Evolutionary conservation across 2,797 vertebrate genomes (phyloP).

Genomic region (Enteromius treurensis): DNA sequence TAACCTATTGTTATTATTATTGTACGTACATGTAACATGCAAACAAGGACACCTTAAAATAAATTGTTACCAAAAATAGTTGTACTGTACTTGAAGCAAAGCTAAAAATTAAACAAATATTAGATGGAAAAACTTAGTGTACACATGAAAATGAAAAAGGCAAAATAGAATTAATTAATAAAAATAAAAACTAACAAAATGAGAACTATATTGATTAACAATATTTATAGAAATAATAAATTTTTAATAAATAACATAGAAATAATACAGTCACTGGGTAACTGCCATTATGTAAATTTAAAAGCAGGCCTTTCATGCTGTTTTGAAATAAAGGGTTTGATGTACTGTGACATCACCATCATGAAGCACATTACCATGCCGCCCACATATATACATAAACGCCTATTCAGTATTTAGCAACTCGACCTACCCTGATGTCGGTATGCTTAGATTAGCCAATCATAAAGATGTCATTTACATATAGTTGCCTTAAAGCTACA

Average conservation of each 20-base stretch:
- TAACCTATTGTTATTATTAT: too few relatives aligned
- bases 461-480: not conserved
- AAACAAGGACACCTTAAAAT: too few relatives aligned
- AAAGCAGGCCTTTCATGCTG: not conserved
- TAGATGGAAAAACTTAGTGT: not conserved
- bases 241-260: not conserved
- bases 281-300: not conserved
- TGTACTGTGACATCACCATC: slow-evolving; percentile 18
- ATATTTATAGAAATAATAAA: not conserved
- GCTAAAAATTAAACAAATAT: not conserved
- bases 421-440: not conserved
- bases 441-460: not conserved
- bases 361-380: slow-evolving; percentile 11
- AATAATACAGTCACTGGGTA: not conserved
- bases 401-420: not conserved
- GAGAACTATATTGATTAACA: not conserved
- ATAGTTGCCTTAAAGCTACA: not conserved
- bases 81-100: not conserved
- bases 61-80: too few relatives aligned
- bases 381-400: slow-evolving; percentile 17
- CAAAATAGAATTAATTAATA: not conserved
- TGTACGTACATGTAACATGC: too few relatives aligned
- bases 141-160: not conserved
- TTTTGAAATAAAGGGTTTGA: slow-evolving; percentile 16
- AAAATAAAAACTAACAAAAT: not conserved